These are phyloP conservation scores for Sisyra nigra DNA, from an alignment of 2,888 invertebrate species.

Conservation along the genomic window DNA sequence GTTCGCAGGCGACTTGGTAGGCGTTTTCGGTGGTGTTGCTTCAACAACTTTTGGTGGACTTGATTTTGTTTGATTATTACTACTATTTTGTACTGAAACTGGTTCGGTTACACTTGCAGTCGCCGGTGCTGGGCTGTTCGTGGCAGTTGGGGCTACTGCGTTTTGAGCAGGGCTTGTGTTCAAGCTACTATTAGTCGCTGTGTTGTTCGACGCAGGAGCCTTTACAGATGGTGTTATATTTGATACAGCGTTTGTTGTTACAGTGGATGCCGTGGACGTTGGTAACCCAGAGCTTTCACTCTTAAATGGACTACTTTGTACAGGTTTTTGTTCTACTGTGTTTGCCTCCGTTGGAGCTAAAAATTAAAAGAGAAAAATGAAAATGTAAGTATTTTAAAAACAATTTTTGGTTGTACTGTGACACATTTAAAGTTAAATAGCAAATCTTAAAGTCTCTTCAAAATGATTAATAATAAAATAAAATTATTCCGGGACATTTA, in stretches of 20 bases:
- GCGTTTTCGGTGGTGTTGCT: slow-evolving; percentile 19
- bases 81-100: slow-evolving; percentile 12
- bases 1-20: slow-evolving; percentile 19
- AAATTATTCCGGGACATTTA: no score
- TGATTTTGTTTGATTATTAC: neutral
- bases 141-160: slow-evolving; percentile 3
- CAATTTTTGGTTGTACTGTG: no score
- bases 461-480: no score
- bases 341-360: no score
- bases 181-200: slow-evolving; percentile 6
- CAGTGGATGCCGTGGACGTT: slow-evolving; percentile 6
- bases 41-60: slow-evolving; percentile 2
- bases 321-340: no score
- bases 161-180: slow-evolving; percentile 8
- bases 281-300: no score
- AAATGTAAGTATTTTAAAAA: no score
- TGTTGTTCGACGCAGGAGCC: slow-evolving; percentile 9
- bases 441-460: no score
- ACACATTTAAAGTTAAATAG: no score
- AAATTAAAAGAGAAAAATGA: no score
- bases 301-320: no score
- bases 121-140: slow-evolving; percentile 7
- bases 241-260: slow-evolving; percentile 8
- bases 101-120: slow-evolving; percentile 27
- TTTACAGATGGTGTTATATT: neutral